Conservation (phyloP, 2,888 invertebrate genomes). For the Acrocera orbiculus region DNA sequence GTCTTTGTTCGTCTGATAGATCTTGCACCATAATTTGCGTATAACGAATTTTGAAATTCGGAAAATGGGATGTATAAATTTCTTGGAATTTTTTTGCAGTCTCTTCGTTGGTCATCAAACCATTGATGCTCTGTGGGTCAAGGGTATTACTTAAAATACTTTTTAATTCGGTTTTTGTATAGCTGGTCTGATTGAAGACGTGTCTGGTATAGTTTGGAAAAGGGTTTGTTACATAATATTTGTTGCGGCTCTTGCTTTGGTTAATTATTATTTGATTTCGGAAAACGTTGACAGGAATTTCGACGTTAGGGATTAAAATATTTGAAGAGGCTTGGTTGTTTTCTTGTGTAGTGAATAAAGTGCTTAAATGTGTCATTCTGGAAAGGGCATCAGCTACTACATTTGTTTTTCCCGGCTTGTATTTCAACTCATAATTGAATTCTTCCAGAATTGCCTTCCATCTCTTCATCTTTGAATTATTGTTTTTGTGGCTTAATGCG, state of each 20-base stretch:
- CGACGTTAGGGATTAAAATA: constrained; percentile 3
- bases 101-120: constrained; percentile 3
- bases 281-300: constrained; percentile 10
- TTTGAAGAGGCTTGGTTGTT: constrained; percentile 4
- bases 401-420: not conserved
- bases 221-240: constrained; percentile 3
- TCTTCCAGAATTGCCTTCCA: not conserved
- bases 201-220: constrained; percentile 6
- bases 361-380: not conserved
- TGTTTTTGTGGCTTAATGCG: not conserved
- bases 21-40: constrained; percentile 8
- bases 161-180: constrained; percentile 3
- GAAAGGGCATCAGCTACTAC: not conserved
- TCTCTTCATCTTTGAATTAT: not conserved
- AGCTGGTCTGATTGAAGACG: not conserved
- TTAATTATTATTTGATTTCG: constrained; percentile 9
- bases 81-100: constrained; percentile 8
- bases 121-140: constrained; percentile 7
- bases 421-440: not conserved
- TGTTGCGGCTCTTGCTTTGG: constrained; percentile 1
- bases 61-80: constrained; percentile 8
- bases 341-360: constrained; percentile 1
- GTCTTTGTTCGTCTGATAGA: constrained; percentile 3
- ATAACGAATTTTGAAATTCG: constrained; percentile 5
- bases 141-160: constrained; percentile 6